Percentiles rank a stretch among this genome's conserved stretches.
Conservation (phyloP, 2,113 vertebrate species). For the Nothocercus nigrocapillus region DNA sequence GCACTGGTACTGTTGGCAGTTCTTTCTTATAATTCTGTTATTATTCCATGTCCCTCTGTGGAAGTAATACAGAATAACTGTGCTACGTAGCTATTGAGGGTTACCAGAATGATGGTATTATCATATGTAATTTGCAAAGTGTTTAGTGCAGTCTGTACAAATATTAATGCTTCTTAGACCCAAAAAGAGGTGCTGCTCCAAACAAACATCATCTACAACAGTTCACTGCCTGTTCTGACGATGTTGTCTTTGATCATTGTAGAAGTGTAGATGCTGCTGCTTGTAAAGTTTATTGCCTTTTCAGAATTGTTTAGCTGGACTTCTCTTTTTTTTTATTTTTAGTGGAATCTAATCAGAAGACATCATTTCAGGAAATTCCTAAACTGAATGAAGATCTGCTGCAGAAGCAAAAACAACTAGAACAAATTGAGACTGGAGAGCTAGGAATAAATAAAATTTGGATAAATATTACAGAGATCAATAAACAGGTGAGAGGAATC, state of each 20-base stretch:
- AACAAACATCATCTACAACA: neutral
- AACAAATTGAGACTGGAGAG: conserved; percentile 89
- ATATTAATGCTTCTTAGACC: neutral
- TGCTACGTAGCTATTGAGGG: conserved; percentile 15
- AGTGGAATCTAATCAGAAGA: conserved; percentile 96
- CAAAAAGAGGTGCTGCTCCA: neutral
- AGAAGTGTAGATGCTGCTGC: neutral
- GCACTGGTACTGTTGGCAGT: neutral
- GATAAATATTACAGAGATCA: conserved; percentile 94
- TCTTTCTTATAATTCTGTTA: neutral
- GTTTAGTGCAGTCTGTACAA: neutral
- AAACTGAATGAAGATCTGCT: conserved; percentile 93
- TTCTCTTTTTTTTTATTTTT: conserved; percentile 7
- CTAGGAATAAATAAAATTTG: conserved; percentile 89
- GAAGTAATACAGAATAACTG: neutral
- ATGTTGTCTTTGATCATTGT: neutral
- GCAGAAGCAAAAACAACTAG: conserved; percentile 85
- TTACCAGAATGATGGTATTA: neutral
- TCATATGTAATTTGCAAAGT: neutral
- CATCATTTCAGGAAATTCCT: conserved; percentile 90
- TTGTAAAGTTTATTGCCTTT: neutral
- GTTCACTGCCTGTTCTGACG: too few relatives aligned
- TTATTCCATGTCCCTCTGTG: neutral
- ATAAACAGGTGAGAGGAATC: conserved; percentile 86
- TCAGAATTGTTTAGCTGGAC: neutral